Conservation (phyloP, 2,113 vertebrate species). For the Cacatua alba region DNA sequence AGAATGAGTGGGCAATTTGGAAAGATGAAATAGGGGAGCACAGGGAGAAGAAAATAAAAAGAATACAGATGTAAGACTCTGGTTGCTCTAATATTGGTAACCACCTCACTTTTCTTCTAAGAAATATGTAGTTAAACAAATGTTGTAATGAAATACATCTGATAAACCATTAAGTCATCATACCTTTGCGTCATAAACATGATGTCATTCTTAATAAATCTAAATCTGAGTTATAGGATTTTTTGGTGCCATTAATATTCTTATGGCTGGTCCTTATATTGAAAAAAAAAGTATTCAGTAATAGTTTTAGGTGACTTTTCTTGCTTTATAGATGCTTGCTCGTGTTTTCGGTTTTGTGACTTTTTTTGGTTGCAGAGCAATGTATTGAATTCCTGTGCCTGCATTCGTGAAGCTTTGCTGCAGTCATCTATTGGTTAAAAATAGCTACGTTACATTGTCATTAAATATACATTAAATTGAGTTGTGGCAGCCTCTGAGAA, state of each 20-base stretch:
- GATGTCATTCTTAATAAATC: not conserved
- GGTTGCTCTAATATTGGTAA: not conserved
- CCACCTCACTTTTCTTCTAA: not conserved
- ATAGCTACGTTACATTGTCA: not conserved
- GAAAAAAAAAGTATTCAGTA: not conserved
- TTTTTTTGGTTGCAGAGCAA: not conserved
- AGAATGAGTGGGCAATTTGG: not conserved
- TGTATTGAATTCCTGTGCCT: not conserved
- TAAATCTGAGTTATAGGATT: not conserved
- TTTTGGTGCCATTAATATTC: not conserved
- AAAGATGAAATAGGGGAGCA: not conserved
- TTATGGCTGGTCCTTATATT: not conserved
- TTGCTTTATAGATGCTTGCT: not conserved
- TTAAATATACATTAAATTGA: constrained; percentile 57
- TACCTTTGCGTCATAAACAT: not conserved
- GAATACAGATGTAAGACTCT: not conserved
- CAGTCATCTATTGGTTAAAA: constrained; percentile 30
- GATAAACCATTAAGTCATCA: not conserved
- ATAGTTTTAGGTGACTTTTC: not conserved
- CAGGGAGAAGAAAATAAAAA: not conserved
- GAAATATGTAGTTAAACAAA: not conserved
- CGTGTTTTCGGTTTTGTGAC: accelerated
- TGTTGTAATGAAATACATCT: not conserved
- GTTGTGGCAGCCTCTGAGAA: constrained; percentile 11
- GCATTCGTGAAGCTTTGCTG: not conserved